These are phyloP conservation scores for Bombus soroeensis DNA, from an alignment of 1,140 invertebrate species.

Conservation along the genomic window DNA sequence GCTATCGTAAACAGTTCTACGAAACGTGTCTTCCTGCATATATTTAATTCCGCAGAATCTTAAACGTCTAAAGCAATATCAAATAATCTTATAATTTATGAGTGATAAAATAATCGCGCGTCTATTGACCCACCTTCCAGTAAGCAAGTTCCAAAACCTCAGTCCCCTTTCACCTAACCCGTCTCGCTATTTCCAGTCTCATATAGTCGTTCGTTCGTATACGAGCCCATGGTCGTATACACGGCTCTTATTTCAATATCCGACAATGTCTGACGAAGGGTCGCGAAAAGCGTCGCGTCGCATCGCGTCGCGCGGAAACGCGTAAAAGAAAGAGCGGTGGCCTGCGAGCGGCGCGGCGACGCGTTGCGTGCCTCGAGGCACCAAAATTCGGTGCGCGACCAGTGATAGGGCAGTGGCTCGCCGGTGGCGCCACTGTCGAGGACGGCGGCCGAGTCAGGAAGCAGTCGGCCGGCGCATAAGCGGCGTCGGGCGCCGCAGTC, in stretches of 20 bases:
- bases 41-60: no score
- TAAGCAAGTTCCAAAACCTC: background rate
- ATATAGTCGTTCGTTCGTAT: background rate
- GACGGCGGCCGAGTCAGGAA: conserved; percentile 58
- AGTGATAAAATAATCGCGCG: background rate
- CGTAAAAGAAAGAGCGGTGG: no score
- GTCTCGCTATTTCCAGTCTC: no score
- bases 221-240: background rate
- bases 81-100: no score
- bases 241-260: background rate
- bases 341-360: no score
- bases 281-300: background rate
- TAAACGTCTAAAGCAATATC: no score
- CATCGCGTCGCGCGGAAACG: no score
- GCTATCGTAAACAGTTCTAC: no score
- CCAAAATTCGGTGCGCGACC: conserved; percentile 14
- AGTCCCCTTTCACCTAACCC: no score
- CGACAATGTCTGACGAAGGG: background rate
- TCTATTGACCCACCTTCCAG: background rate
- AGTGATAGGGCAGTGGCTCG: conserved; percentile 52
- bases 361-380: background rate
- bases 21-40: no score
- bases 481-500: conserved; percentile 76
- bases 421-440: conserved; percentile 61
- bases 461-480: conserved; percentile 74